A percentile compares a stretch with the other conserved stretches of the same genome.
These are phyloP conservation scores for Zaprionus kolodkinae DNA, from an alignment of 1,140 invertebrate species.

Conservation along the genomic window DNA sequence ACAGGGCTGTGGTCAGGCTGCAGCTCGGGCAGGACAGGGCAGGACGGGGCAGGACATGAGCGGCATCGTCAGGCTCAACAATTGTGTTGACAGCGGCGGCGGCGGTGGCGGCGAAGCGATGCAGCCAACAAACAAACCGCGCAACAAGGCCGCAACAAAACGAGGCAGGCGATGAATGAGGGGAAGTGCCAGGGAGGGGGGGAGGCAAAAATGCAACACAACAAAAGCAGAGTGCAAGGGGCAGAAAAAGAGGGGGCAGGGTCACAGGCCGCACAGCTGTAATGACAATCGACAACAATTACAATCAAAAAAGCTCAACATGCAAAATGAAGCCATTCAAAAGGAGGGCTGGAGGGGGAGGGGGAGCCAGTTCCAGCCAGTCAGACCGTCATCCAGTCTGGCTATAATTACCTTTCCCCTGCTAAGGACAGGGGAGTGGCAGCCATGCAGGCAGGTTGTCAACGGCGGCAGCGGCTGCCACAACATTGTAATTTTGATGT, in stretches of 20 bases:
- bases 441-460: constrained; percentile 6
- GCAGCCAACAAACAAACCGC: constrained; percentile 77
- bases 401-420: constrained; percentile 73
- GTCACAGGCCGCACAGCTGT: constrained; percentile 48
- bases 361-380: constrained; percentile 23
- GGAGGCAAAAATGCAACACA: constrained; percentile 53
- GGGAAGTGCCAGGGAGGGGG: neutral
- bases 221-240: neutral
- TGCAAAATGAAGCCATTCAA: constrained; percentile 61
- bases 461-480: constrained; percentile 56
- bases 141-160: constrained; percentile 77
- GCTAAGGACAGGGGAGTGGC: neutral
- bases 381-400: constrained; percentile 4
- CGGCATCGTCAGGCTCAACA: constrained; percentile 39
- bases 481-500: constrained; percentile 77
- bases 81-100: constrained; percentile 77
- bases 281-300: constrained; percentile 82
- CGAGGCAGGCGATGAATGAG: neutral
- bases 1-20: constrained; percentile 12
- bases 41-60: no score
- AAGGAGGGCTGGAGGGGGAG: neutral
- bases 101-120: constrained; percentile 64
- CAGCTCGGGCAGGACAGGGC: neutral
- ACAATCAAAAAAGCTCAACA: constrained; percentile 76
- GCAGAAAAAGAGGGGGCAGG: neutral